Conservation (phyloP, 2,797 vertebrate genomes). For the Rhynchotus rufescens region DNA sequence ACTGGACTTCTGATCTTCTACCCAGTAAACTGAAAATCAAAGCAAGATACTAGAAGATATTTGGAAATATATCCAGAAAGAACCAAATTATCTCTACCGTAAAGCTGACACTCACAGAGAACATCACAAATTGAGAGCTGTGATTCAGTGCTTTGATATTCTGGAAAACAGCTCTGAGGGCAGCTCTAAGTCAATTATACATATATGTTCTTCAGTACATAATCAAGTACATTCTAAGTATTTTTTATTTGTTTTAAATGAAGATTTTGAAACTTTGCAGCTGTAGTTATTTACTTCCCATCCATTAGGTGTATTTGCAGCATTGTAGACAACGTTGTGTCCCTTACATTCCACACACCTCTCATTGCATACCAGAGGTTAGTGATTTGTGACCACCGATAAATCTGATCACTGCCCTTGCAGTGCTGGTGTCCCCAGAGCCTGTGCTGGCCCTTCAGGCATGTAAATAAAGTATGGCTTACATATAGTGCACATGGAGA, state of each 20-base stretch:
- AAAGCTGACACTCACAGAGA: not conserved
- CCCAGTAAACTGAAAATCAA: not conserved
- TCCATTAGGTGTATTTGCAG: not conserved
- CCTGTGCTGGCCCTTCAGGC: not conserved
- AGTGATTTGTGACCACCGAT: accelerated
- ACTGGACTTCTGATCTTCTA: conserved; percentile 2
- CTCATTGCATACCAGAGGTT: not conserved
- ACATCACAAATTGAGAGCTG: not conserved
- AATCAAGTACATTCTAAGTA: too few species aligned
- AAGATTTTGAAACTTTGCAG: not conserved
- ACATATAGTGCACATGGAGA: not conserved
- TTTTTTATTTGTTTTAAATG: not conserved
- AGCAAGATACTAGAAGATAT: not conserved
- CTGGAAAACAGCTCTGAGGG: not conserved
- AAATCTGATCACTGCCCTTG: not conserved
- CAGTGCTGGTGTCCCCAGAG: not conserved
- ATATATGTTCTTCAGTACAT: not conserved
- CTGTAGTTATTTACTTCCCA: not conserved
- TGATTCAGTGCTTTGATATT: not conserved
- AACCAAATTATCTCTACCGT: not conserved
- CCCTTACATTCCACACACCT: not conserved
- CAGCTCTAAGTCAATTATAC: not conserved
- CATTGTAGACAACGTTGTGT: accelerated
- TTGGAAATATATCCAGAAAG: not conserved
- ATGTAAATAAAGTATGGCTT: not conserved